Base-by-base conservation (phyloP, 2,888 invertebrate genomes). In the Sphaerophoria taeniata region DNA sequence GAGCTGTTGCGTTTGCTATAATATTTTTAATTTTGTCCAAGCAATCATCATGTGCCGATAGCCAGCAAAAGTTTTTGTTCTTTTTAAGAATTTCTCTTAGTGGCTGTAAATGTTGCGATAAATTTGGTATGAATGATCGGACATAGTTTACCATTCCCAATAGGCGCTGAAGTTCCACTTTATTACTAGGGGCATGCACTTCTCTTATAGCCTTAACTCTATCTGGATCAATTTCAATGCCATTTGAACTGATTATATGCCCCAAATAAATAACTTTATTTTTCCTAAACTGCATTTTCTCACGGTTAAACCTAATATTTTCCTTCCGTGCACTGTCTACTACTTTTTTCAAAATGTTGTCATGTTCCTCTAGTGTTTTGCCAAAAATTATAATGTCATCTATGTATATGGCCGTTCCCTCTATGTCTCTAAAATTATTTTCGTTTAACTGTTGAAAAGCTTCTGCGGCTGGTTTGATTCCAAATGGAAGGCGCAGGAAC, bases 401-500 rank as follows among this genome's bases (percentile, higher is more conserved):
- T 14, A 56, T 56, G 56, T 56, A 56, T 56, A 56, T 7, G 34
- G 56, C 56, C 34, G 56, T 56, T 56, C 34, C 56, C 45, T 87
- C 79, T 49, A 90, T 90, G 51, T 89, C 89, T 34, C 89, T 89
- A 83, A 90, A 90, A 49, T 89, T 87, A n/a, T 78, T 81, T 61
- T 87, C 87, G 80, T 88, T 89, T 61, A 87, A 87, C 61, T 87
- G 88, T 76, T 90, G 89, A 77, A 89, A 90, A 9, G 89, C 88
- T 88, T 90, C 90, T 0, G 90, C 88, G 0, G 89, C 88, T 0
- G 87, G 81, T 11, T 87, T 88, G 5, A 90, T 61, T 4, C 89
- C 90, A 87, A 89, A 90, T 0, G 90, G 89, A 34, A 90, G 47
- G 33, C 90, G 87, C 33, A 78, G 71, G 86, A 89, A 91, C 74